Conservation (phyloP, 2,888 invertebrate genomes). For the Protodeltote pygarga region DNA sequence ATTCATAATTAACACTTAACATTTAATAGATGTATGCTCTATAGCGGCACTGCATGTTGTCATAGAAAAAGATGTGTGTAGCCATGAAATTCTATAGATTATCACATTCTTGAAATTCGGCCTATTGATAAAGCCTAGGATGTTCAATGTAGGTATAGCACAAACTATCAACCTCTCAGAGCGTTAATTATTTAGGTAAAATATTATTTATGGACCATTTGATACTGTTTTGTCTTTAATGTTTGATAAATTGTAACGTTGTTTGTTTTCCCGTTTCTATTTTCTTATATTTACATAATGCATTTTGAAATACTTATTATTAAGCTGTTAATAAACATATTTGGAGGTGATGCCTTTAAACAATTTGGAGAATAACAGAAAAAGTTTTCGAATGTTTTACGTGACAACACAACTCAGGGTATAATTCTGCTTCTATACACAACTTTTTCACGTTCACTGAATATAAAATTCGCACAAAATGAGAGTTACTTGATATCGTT, state of each 20-base stretch:
- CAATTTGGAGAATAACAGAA: conserved; percentile 32
- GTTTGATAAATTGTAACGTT: conserved; percentile 54
- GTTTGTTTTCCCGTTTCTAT: conserved; percentile 41
- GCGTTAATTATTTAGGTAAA: conserved; percentile 44
- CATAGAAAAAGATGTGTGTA: conserved; percentile 73
- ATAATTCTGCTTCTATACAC: conserved; percentile 55
- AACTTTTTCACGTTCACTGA: conserved; percentile 38
- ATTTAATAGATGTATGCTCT: conserved; percentile 74
- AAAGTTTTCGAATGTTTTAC: conserved; percentile 74
- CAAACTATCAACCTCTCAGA: conserved; percentile 40
- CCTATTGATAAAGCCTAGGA: conserved; percentile 64
- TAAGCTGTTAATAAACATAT: conserved; percentile 43
- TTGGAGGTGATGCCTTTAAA: conserved; percentile 43
- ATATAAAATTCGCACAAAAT: conserved; percentile 54
- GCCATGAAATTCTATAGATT: conserved; percentile 65
- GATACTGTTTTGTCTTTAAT: conserved; percentile 47
- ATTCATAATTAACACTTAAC: conserved; percentile 36
- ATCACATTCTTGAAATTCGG: conserved; percentile 60
- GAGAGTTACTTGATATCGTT: conserved; percentile 44
- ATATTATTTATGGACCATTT: conserved; percentile 47
- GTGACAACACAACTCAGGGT: conserved; percentile 72
- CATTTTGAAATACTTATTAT: conserved; percentile 50
- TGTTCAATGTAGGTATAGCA: conserved; percentile 49
- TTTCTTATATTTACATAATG: conserved; percentile 39
- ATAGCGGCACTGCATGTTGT: conserved; percentile 74